Conservation (phyloP, 2,797 vertebrate species). For the Arctocebus calabarensis region DNA sequence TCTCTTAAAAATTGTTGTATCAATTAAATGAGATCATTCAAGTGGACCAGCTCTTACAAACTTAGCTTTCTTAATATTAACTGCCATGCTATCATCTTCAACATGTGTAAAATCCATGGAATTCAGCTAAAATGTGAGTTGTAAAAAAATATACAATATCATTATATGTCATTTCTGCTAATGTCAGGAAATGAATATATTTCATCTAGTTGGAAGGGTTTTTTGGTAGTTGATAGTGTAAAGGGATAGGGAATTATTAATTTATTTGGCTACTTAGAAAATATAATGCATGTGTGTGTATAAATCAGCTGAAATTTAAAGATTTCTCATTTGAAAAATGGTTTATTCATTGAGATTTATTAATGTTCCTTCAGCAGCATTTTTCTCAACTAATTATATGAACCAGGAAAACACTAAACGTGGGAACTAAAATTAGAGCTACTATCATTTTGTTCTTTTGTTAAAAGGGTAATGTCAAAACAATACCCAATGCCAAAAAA, state of each 20-base stretch:
- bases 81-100: not conserved
- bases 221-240: not conserved
- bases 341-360: constrained; percentile 29
- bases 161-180: not conserved
- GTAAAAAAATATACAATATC: not conserved
- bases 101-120: not conserved
- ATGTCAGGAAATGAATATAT: constrained; percentile 4
- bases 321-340: constrained; percentile 66
- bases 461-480: constrained; percentile 85
- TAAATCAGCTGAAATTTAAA: constrained; percentile 47
- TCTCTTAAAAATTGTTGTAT: not conserved
- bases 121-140: too few relatives aligned
- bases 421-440: constrained; percentile 87
- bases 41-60: not conserved
- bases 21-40: not conserved
- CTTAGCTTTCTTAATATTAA: not conserved
- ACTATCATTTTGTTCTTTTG: constrained; percentile 82
- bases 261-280: constrained; percentile 44
- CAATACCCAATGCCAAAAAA: constrained; percentile 85
- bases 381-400: constrained; percentile 77
- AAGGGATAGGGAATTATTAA: not conserved
- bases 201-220: constrained; percentile 1
- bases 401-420: constrained; percentile 81
- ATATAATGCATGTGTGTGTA: not conserved
- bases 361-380: constrained; percentile 65